These are phyloP conservation scores for Acrossocheilus fasciatus DNA, from an alignment of 2,797 vertebrate genomes.

Conservation along the genomic window DNA sequence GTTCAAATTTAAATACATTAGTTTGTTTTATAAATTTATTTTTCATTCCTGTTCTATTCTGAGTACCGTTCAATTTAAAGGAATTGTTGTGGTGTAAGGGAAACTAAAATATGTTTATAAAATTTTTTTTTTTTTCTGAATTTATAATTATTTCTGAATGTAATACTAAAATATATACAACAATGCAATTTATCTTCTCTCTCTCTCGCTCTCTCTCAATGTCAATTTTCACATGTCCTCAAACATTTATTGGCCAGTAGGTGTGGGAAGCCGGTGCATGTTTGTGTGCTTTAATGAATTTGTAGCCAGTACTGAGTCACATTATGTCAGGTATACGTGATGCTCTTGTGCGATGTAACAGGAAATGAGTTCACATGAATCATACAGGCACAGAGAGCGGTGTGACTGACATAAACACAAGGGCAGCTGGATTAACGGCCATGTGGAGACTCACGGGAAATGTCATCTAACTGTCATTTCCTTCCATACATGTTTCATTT, in stretches of 20 bases:
- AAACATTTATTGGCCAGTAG: not conserved
- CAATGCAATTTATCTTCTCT: too few relatives aligned
- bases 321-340: not conserved
- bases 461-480: conserved; percentile 40
- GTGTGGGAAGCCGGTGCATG: not conserved
- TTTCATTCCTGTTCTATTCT: too few relatives aligned
- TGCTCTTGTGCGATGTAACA: not conserved
- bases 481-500: conserved; percentile 12
- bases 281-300: not conserved
- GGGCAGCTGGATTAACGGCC: conserved; percentile 16
- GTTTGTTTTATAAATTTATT: too few relatives aligned
- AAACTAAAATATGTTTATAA: not conserved
- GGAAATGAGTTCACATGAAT: conserved; percentile 7
- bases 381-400: not conserved
- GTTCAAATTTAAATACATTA: too few relatives aligned
- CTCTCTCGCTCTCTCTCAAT: too few relatives aligned
- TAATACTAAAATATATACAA: too few relatives aligned
- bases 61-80: too few relatives aligned
- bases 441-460: conserved; percentile 34
- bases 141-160: too few relatives aligned
- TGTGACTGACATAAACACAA: not conserved
- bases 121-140: too few relatives aligned
- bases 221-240: not conserved
- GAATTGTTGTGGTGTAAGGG: not conserved
- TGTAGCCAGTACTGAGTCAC: not conserved